Percentiles rank a stretch among this genome's conserved stretches.
Conservation (phyloP, 1,140 invertebrate species). For the Sitodiplosis mosellana region DNA sequence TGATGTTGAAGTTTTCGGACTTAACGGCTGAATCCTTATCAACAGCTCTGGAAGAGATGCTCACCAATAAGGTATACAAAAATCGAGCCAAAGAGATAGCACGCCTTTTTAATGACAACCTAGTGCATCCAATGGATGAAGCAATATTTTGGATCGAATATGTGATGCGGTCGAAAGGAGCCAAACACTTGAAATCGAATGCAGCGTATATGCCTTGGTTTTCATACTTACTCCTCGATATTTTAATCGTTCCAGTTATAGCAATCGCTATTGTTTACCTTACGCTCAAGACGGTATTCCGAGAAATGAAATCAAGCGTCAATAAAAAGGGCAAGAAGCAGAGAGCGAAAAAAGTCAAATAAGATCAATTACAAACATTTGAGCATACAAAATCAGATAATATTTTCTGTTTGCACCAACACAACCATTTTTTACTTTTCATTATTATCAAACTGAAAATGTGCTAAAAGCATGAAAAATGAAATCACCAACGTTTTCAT, state of each 20-base stretch:
- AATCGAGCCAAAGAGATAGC: constrained; percentile 20
- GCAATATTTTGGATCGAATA: constrained; percentile 40
- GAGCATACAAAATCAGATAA: too few species aligned
- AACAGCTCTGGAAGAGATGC: constrained; percentile 13
- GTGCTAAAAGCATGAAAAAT: too few species aligned
- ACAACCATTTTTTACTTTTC: too few species aligned
- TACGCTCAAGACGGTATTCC: too few species aligned
- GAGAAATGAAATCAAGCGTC: too few species aligned
- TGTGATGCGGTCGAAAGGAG: constrained; percentile 30
- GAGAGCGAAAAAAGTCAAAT: too few species aligned
- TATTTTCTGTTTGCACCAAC: too few species aligned
- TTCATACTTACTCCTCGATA: constrained; percentile 30
- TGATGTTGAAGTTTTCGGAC: constrained; percentile 16
- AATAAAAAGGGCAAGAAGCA: too few species aligned
- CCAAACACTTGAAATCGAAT: constrained; percentile 24
- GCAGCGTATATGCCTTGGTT: constrained; percentile 26
- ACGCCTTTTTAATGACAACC: constrained; percentile 27
- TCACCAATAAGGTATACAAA: constrained; percentile 19
- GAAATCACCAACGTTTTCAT: too few species aligned
- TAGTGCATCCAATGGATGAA: constrained; percentile 28
- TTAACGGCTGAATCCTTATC: constrained; percentile 16
- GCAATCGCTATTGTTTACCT: too few species aligned
- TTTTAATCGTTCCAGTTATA: constrained; percentile 7
- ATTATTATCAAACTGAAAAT: too few species aligned
- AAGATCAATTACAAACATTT: too few species aligned